Evolutionary conservation across 2,888 invertebrate species (phyloP).

Genomic region (Syrphus vitripennis): DNA sequence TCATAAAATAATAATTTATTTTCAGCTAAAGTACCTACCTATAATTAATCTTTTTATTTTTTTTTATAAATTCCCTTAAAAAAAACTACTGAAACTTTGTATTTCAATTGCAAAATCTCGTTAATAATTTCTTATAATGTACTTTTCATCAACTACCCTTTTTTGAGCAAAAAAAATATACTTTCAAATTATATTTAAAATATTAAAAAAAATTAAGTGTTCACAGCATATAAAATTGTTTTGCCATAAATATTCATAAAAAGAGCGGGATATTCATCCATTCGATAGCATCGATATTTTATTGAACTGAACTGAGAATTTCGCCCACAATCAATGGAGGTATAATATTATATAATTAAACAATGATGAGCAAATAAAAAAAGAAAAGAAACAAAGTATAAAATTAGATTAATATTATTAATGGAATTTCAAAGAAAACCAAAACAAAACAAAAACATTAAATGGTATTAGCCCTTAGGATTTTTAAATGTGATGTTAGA

Average conservation of each 20-base stretch:
- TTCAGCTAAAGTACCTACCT: no score
- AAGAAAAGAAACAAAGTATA: not conserved
- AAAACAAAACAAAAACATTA: slow-evolving; percentile 4
- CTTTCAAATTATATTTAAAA: not conserved
- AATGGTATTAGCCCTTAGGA: slow-evolving; percentile 66
- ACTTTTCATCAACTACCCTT: not conserved
- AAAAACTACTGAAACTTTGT: no score
- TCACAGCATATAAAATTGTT: slow-evolving; percentile 36
- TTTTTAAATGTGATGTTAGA: slow-evolving; percentile 73
- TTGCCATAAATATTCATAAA: slow-evolving; percentile 33
- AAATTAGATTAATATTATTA: slow-evolving; percentile 39
- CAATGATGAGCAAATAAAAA: not conserved
- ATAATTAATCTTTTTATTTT: no score
- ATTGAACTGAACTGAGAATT: slow-evolving; percentile 71
- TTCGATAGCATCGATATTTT: slow-evolving; percentile 66
- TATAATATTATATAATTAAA: slow-evolving; percentile 39
- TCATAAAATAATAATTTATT: no score
- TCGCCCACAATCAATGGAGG: slow-evolving; percentile 69
- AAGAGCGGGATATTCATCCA: slow-evolving; percentile 52
- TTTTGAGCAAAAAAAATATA: not conserved
- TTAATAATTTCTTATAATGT: not conserved
- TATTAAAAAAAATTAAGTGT: slow-evolving; percentile 30
- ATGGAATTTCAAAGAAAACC: slow-evolving; percentile 47
- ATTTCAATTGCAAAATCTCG: not conserved
- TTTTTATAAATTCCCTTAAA: not conserved